phyloP scores from a whole-genome alignment of 2,797 vertebrate species.

The Cuculus canorus region DNA sequence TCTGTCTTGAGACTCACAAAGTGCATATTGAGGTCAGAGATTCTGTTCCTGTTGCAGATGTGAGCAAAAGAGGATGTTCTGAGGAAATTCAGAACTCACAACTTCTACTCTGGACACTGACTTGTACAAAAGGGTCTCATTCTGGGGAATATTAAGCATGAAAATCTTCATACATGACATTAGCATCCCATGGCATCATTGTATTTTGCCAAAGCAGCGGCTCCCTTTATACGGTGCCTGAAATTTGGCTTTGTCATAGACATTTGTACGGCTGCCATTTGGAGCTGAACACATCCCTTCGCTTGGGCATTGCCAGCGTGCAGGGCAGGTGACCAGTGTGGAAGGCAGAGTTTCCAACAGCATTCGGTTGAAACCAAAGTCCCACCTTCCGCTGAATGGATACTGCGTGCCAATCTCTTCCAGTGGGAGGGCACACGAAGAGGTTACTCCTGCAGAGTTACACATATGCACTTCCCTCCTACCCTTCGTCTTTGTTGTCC shows the following conservation, averaged over 20 bases:
- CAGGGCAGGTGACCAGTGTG: background rate
- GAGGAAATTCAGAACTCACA: background rate
- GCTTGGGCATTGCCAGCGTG: background rate
- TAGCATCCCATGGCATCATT: background rate
- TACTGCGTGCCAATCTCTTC: background rate
- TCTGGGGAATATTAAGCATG: background rate
- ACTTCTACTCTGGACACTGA: background rate
- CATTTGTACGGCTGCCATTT: background rate
- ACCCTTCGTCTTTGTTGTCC: slow-evolving; percentile 44
- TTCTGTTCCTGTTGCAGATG: slow-evolving; percentile 2
- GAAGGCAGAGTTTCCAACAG: background rate
- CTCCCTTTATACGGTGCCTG: background rate
- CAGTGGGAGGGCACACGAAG: background rate
- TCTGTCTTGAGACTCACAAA: background rate
- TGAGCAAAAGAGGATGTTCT: slow-evolving; percentile 8
- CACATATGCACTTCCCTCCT: background rate
- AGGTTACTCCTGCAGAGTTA: slow-evolving; percentile 2
- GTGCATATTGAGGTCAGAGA: background rate
- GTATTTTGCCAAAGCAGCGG: background rate
- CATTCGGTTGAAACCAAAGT: background rate
- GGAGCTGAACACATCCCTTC: background rate
- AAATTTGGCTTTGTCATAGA: background rate
- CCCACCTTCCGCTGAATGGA: background rate
- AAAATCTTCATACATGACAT: background rate
- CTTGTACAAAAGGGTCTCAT: background rate